Evolutionary conservation across 2,888 invertebrate genomes (phyloP), one percentile per base, ranked within the genome.

Genomic region (Catocala fraxini): DNA sequence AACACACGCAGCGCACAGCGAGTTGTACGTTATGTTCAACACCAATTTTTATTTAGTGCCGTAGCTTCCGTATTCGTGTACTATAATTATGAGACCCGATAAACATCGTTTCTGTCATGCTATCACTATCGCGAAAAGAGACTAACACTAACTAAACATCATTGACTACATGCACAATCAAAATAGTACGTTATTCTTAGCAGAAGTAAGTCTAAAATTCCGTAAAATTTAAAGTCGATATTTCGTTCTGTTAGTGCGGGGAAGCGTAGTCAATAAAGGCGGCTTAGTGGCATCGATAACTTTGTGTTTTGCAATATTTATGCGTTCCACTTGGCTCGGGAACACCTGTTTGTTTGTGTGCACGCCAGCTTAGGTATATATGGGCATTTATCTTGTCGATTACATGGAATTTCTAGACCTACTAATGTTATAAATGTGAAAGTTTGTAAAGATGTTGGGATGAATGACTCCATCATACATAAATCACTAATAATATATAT

Each of bases 231-330:
- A 15, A 10, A 25, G 68, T 54, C 57, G 76, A 81, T 88, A 68
- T 64, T 82, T 63, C 84, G 70, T 86, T 89, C 75, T 68, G 69
- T 77, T 85, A 88, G 86, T 86, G 88, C 75, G 82, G 87, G 79
- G 72, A 80, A 78, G 68, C 68, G 78, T 75, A 89, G 90, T 92
- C 90, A 90, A 92, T 92, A 90, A 88, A 90, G 84, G 86, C 85
- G 87, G 90, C 92, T 92, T 92, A 92, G 89, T 84, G 85, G 89
- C 83, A 88, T 91, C 92, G 90, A 91, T 92, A 92, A 93, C 91
- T 92, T 90, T 91, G 90, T 88, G 87, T 91, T 91, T 88, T 89
- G 88, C 85, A 76, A 86, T 90, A 88, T 91, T 92, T 90, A 90
- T 89, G 88, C 83, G 84, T 84, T 87, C 85, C 84, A 89, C 86